Percentiles rank a stretch among this genome's conserved stretches.
These are phyloP conservation scores for Ladona fulva DNA, from an alignment of 1,140 invertebrate species.

Conservation along the genomic window DNA sequence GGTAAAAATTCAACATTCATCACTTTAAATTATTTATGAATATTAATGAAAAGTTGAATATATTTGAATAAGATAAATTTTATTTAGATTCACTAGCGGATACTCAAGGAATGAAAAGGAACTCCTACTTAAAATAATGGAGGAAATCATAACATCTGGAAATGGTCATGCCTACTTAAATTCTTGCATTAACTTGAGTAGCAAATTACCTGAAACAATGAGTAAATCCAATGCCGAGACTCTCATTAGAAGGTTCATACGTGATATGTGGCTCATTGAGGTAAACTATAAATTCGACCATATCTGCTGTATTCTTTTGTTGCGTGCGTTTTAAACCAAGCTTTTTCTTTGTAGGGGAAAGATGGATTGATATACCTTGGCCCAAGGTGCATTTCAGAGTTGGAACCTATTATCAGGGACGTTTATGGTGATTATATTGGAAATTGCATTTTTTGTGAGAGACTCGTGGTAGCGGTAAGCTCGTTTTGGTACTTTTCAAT, in stretches of 20 bases:
- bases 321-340: not conserved
- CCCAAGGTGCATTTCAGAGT: not conserved
- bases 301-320: too few species aligned
- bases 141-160: not conserved
- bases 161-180: not conserved
- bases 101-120: not conserved
- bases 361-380: not conserved
- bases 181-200: not conserved
- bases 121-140: not conserved
- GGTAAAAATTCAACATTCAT: not conserved
- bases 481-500: not conserved
- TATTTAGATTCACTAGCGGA: not conserved
- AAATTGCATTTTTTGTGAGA: not conserved
- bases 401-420: not conserved
- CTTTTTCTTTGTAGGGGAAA: not conserved
- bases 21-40: not conserved
- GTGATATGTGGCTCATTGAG: not conserved
- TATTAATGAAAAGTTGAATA: not conserved
- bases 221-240: not conserved
- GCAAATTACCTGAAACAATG: not conserved
- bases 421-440: not conserved
- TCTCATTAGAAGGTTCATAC: not conserved
- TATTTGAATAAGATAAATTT: not conserved
- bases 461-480: not conserved
- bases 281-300: not conserved